Evolutionary conservation across 2,888 invertebrate genomes (phyloP), one percentile per base, ranked within the genome.

Genomic region (Leucophenga maculata): DNA sequence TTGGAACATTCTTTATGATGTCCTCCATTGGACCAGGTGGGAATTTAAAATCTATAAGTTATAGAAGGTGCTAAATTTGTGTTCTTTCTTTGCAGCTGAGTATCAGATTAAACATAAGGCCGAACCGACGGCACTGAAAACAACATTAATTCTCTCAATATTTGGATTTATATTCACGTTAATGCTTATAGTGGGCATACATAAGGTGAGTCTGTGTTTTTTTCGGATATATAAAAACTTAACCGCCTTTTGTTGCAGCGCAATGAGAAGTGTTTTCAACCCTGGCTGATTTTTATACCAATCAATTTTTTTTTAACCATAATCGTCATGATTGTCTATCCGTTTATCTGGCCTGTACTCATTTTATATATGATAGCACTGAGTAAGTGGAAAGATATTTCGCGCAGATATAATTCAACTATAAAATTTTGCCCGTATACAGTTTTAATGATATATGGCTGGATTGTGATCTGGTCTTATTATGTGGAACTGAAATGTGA

Each of bases 1-100:
- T 74, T 22, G 82, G 80, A 62, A 73, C 78, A 1, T 75, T 65
- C 57, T 82, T 80, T 60, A 77, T 82, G 74, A 79, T 80, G 82
- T 76, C 77, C 31, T 69, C 68, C 74, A 79, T 82, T 26, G 11
- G 14, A 16, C 8, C 22, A 14, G 22, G 62, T 64, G 22, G 13
- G 22, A 13, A 1, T n/a, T 26, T 26, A 26, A 26, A 2, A 26
- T 26, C 4, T 26, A 26, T 26, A 26, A 26, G 26, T 26, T 26
- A 26, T 26, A 26, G 4, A 26, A 57, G 1, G 22, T 0, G 3
- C 31, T 26, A 9, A 31, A 14, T 31, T 32, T 2, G 4, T 26
- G 26, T 26, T 2, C 26, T 26, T 26, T 6, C 50, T 80, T 77
- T 52, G 76, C 80, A 32, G 74, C 74, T 14, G 80, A 80, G 48